Evolutionary conservation across 2,113 vertebrate genomes (phyloP).

Genomic region (Rafetus swinhoei): DNA sequence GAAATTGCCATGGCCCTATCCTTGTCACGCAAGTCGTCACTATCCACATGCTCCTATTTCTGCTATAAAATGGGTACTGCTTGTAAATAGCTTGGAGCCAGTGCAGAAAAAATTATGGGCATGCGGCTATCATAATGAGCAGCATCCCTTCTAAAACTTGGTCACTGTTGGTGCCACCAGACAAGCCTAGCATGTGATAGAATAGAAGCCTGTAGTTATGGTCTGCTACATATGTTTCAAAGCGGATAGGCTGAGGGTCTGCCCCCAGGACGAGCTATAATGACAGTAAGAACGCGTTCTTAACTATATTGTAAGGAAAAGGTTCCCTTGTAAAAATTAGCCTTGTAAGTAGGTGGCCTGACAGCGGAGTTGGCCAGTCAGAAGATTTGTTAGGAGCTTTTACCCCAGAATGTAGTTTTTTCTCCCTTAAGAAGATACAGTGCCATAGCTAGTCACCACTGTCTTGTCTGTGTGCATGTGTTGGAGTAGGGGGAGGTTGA

Average conservation of each 20-base stretch:
- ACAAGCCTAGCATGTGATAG: no score
- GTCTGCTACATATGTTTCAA: no score
- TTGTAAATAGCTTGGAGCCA: background rate
- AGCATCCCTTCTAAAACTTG: no score
- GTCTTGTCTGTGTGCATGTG: background rate
- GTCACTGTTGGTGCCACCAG: no score
- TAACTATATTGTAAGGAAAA: background rate
- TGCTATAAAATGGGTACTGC: background rate
- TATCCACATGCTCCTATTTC: background rate
- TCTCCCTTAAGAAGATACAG: background rate
- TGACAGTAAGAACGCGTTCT: background rate
- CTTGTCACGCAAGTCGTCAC: background rate
- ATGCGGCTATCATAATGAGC: background rate
- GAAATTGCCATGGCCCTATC: no score
- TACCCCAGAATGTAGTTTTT: background rate
- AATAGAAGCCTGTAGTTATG: no score
- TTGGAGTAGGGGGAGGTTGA: background rate
- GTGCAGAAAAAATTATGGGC: background rate
- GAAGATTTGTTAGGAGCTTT: background rate
- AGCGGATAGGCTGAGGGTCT: background rate
- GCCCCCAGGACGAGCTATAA: background rate
- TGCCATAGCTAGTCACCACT: background rate
- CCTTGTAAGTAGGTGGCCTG: background rate
- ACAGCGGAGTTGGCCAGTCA: background rate
- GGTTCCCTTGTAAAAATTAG: background rate